Conservation (phyloP, 2,888 invertebrate genomes). For the Tiliacea aurago region DNA sequence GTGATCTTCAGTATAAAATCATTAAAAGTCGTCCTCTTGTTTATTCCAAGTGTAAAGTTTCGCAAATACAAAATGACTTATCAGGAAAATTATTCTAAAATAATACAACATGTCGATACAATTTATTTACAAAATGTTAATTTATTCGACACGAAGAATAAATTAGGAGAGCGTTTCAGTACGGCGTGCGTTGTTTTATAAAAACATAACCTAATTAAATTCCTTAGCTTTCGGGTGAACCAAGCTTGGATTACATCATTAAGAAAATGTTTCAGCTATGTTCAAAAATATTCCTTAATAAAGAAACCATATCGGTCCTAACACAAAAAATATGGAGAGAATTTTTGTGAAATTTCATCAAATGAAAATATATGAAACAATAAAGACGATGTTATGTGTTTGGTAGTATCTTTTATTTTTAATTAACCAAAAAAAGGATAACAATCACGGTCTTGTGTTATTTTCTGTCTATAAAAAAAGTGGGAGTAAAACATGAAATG, state of each 20-base stretch:
- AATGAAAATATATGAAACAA: slow-evolving; percentile 45
- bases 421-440: slow-evolving; percentile 12
- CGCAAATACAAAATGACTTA: slow-evolving; percentile 8
- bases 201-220: slow-evolving; percentile 58
- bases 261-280: slow-evolving; percentile 59
- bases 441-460: not conserved
- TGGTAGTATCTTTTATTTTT: slow-evolving; percentile 22
- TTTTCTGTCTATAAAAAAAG: not conserved
- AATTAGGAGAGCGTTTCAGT: slow-evolving; percentile 24
- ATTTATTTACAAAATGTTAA: slow-evolving; percentile 7
- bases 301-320: slow-evolving; percentile 52
- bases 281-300: slow-evolving; percentile 56
- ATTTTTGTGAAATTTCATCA: slow-evolving; percentile 33
- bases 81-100: not conserved
- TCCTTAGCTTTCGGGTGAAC: slow-evolving; percentile 56
- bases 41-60: not conserved
- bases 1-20: no score
- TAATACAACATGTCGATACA: not conserved
- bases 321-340: slow-evolving; percentile 51
- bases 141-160: slow-evolving; percentile 18
- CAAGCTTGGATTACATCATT: slow-evolving; percentile 62
- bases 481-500: not conserved
- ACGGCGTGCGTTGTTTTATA: slow-evolving; percentile 20
- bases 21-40: no score
- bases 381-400: slow-evolving; percentile 21